These are phyloP conservation scores for Sandelia bainsii DNA, from an alignment of 2,797 vertebrate species.

Conservation along the genomic window DNA sequence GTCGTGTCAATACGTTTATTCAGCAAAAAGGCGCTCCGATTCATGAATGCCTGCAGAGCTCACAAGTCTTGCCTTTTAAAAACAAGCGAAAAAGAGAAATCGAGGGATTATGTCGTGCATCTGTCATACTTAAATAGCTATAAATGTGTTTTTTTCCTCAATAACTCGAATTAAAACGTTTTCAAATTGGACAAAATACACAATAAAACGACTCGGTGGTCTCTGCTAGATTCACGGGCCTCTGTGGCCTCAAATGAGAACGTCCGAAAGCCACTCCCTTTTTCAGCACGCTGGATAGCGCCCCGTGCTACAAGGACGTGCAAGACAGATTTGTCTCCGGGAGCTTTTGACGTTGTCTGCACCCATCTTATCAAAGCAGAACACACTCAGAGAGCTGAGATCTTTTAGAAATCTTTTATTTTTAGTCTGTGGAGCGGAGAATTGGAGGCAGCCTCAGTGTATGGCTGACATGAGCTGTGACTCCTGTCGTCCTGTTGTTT, in stretches of 20 bases:
- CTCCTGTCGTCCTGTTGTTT: constrained; percentile 83
- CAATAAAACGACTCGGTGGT: constrained; percentile 18
- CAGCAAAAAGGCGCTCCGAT: constrained; percentile 84
- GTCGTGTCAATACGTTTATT: constrained; percentile 89
- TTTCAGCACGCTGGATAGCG: constrained; percentile 89
- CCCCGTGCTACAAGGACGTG: constrained; percentile 63
- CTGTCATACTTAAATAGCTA: not conserved
- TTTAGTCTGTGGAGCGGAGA: constrained; percentile 54
- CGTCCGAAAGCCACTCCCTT: constrained; percentile 81
- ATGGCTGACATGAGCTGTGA: constrained; percentile 74
- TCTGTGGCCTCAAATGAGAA: constrained; percentile 60
- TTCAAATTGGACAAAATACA: not conserved
- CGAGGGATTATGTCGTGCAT: not conserved
- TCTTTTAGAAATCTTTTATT: constrained; percentile 69
- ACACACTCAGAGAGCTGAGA: constrained; percentile 46
- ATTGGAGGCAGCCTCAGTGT: constrained; percentile 44
- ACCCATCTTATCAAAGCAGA: constrained; percentile 65
- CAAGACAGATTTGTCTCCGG: constrained; percentile 57
- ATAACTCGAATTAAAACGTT: not conserved
- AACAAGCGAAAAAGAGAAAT: constrained; percentile 20
- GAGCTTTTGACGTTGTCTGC: constrained; percentile 65
- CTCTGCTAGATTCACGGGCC: constrained; percentile 33
- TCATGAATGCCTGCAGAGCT: constrained; percentile 84
- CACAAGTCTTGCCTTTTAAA: constrained; percentile 70
- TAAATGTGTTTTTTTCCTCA: not conserved